phyloP scores from a whole-genome alignment of 2,888 invertebrate species.

The Taenaris catops region DNA sequence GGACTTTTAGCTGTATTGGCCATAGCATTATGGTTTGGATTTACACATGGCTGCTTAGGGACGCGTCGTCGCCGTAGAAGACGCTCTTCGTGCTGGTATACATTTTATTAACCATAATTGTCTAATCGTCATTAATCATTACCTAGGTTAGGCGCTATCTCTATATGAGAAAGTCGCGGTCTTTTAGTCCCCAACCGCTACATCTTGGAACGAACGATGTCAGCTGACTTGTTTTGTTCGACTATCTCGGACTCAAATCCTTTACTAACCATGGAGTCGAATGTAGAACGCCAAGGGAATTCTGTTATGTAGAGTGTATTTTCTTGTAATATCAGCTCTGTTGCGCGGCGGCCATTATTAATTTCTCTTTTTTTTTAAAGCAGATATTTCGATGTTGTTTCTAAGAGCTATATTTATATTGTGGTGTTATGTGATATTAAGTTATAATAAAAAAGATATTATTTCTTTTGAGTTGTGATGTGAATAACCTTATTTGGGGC shows the following conservation, averaged over 20 bases:
- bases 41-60: constrained; percentile 37
- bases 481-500: too few relatives aligned
- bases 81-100: constrained; percentile 25
- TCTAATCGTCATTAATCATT: too few relatives aligned
- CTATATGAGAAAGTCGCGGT: constrained; percentile 71
- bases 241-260: constrained; percentile 36
- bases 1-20: constrained; percentile 38
- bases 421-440: constrained; percentile 1
- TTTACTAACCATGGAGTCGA: constrained; percentile 19
- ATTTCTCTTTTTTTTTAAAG: constrained; percentile 54
- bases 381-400: constrained; percentile 45
- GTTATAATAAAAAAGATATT: too few relatives aligned
- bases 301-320: constrained; percentile 49
- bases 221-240: constrained; percentile 33
- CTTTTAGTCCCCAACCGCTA: constrained; percentile 45
- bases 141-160: too few relatives aligned
- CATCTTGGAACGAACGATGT: constrained; percentile 26
- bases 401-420: constrained; percentile 7
- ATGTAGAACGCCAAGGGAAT: constrained; percentile 27
- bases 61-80: constrained; percentile 35
- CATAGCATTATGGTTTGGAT: constrained; percentile 43
- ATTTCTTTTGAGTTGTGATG: too few relatives aligned
- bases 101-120: too few relatives aligned
- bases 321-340: constrained; percentile 57
- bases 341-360: constrained; percentile 61